Base-by-base conservation (phyloP, 2,113 vertebrate genomes). In the Psammodynastes pulverulentus region DNA sequence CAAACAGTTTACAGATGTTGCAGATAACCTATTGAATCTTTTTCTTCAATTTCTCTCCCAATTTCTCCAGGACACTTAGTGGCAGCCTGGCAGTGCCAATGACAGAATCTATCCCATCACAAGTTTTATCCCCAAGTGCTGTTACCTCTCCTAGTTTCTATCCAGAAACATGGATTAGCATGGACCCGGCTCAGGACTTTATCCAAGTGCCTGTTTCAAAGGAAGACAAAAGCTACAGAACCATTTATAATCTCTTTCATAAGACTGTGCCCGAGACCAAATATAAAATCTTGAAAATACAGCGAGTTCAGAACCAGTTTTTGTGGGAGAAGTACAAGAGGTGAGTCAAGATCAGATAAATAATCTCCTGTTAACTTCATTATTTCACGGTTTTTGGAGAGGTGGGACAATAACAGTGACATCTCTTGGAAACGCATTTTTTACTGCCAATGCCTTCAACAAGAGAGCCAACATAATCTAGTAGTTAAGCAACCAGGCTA, bases 281-380 rank as follows among this genome's bases (percentile, higher is more conserved):
- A 97, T 99, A 99, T 19, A 98, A 96, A 95, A 99, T 99, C 91
- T 95, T 99, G 94, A 99, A 99, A 96, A 99, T 99, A 96, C 96
- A 98, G 91, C 98, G 99, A 29, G 99, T 99, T 92, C 99, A 99
- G 96, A 99, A 99, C 95, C 99, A 99, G 87, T 99, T 99, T 96
- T 98, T 99, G 39, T 99, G 99, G 99, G 99, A 99, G 97, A 99
- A 99, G 92, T 99, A 99, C 86, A 99, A 99, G 97, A 98, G 99
- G 99, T 99, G 96, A 98, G 98, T 92, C 43, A 45, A 45, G 1
- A 52, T 49, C 62, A 45, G 86, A 26, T 24, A 34, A 85, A 52
- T 29, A 2, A n/a, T 3, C 0, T 5, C 39, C 13, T 85, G 1
- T 26, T 8, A 67, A 17, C 51, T 29, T 7, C 0, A 8, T n/a